Percentiles rank a stretch among this genome's conserved stretches.
phyloP scores from a whole-genome alignment of 2,888 invertebrate genomes.

The Lochmaea capreae region DNA sequence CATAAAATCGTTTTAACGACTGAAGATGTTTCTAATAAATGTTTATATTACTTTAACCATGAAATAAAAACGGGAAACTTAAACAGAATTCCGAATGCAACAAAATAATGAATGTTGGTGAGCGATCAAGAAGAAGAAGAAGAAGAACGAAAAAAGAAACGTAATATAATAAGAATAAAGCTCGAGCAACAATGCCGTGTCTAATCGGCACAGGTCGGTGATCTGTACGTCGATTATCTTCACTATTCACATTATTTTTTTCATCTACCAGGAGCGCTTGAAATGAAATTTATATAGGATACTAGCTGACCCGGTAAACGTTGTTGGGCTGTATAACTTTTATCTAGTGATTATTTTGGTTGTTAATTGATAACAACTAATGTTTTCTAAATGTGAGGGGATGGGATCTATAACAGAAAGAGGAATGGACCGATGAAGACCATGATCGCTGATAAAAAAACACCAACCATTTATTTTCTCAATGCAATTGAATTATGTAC shows the following conservation, averaged over 20 bases:
- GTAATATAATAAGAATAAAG: constrained; percentile 32
- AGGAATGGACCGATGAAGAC: too few species aligned
- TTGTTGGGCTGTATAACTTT: too few species aligned
- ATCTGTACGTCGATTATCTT: constrained; percentile 31
- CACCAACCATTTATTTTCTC: too few species aligned
- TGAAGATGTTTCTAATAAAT: neutral
- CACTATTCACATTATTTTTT: constrained; percentile 17
- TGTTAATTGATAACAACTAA: too few species aligned
- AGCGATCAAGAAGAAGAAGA: neutral
- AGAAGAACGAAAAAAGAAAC: constrained; percentile 8
- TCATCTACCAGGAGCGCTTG: neutral
- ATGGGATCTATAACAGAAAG: too few species aligned
- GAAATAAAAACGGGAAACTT: neutral
- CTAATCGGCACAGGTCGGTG: constrained; percentile 40
- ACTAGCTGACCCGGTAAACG: neutral
- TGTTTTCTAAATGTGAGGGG: too few species aligned
- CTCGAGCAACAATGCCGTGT: constrained; percentile 38
- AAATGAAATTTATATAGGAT: neutral
- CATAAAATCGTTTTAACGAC: neutral
- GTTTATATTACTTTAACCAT: neutral
- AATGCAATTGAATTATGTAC: too few species aligned
- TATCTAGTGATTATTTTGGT: too few species aligned
- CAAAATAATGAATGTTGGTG: constrained; percentile 4
- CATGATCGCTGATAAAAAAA: too few species aligned
- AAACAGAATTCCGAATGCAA: neutral